Conservation (phyloP, 2,888 invertebrate genomes). For the Cryptocephalus moraei region DNA sequence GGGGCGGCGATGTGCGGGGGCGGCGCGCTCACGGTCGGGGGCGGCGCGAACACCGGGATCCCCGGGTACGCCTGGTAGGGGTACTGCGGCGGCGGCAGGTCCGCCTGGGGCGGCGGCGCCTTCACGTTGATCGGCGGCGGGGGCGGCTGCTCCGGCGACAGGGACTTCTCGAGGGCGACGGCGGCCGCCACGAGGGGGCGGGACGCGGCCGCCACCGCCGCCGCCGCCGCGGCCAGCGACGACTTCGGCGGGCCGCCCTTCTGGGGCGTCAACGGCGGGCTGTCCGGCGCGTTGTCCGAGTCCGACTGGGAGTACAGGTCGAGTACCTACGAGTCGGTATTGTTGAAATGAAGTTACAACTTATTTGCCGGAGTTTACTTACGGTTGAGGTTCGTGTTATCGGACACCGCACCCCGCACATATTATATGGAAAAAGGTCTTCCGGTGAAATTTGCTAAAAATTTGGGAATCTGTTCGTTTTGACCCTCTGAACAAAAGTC, state of each 20-base stretch:
- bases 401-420: too few species aligned
- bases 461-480: too few species aligned
- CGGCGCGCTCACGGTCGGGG: constrained; percentile 15
- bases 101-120: constrained; percentile 26
- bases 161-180: constrained; percentile 46
- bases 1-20: constrained; percentile 32
- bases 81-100: constrained; percentile 23
- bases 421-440: too few species aligned
- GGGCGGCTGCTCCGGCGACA: constrained; percentile 16
- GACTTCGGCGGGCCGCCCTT: constrained; percentile 14
- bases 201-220: too few species aligned
- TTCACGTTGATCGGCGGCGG: constrained; percentile 18
- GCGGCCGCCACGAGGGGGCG: constrained; percentile 23
- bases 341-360: too few species aligned
- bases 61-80: constrained; percentile 29
- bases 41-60: constrained; percentile 3
- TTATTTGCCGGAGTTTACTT: too few species aligned
- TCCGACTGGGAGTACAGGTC: constrained; percentile 73
- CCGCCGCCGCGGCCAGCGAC: constrained; percentile 15
- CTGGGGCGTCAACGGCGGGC: constrained; percentile 47
- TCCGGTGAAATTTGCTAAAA: too few species aligned
- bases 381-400: too few species aligned
- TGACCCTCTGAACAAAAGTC: too few species aligned
- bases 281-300: constrained; percentile 43
- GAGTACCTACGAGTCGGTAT: constrained; percentile 38